Evolutionary conservation across 2,888 invertebrate genomes (phyloP).

Genomic region (Anticlea derivata): DNA sequence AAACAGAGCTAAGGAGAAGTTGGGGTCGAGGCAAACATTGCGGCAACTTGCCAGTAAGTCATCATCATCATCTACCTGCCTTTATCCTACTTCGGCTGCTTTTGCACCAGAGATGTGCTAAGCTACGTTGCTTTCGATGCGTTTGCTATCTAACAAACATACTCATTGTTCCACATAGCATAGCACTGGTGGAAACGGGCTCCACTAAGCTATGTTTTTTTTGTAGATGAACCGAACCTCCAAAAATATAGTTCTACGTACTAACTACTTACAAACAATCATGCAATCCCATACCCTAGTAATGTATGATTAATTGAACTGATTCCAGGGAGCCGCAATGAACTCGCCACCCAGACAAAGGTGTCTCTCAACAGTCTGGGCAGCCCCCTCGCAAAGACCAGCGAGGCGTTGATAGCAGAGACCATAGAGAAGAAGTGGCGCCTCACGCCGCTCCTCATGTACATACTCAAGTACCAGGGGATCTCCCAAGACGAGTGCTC

Average conservation of each 20-base stretch:
- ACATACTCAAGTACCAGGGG: conserved; percentile 54
- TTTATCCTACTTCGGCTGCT: not conserved
- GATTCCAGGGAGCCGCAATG: conserved; percentile 50
- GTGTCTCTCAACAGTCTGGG: conserved; percentile 46
- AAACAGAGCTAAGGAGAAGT: conserved; percentile 58
- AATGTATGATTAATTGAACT: too few species aligned
- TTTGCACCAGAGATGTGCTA: too few species aligned
- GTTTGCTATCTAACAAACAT: too few species aligned
- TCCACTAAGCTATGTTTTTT: too few species aligned
- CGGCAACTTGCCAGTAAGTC: conserved; percentile 59
- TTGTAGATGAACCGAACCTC: too few species aligned
- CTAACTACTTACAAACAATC: too few species aligned
- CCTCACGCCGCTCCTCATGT: conserved; percentile 55
- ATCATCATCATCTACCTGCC: too few species aligned
- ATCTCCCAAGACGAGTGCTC: conserved; percentile 57
- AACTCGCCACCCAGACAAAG: conserved; percentile 44
- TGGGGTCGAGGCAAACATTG: conserved; percentile 57
- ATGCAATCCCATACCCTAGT: too few species aligned
- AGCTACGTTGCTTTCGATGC: too few species aligned
- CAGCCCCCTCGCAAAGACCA: conserved; percentile 52
- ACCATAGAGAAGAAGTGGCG: conserved; percentile 63
- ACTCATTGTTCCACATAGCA: too few species aligned
- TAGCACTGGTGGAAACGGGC: too few species aligned
- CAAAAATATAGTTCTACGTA: too few species aligned
- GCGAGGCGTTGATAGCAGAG: conserved; percentile 53